phyloP scores from a whole-genome alignment of 2,888 invertebrate species.

The Rhabditoides inermis region DNA sequence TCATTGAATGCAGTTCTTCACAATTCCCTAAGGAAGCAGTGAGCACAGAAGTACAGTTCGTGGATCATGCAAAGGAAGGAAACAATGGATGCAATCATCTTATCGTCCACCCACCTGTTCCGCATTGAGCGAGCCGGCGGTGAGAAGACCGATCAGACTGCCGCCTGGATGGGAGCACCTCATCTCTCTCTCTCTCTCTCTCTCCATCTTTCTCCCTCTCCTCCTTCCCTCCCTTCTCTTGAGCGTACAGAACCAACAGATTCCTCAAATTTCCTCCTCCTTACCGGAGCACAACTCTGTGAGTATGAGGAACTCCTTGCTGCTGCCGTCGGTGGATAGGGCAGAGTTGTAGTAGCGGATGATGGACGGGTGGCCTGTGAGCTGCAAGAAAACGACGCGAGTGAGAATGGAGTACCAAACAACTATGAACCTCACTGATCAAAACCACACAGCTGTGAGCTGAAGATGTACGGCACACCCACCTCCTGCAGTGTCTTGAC shows the following conservation, averaged over 20 bases:
- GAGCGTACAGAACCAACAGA: too few species aligned
- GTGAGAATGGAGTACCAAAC: not conserved
- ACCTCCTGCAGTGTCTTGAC: slow-evolving; percentile 53
- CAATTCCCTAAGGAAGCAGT: too few species aligned
- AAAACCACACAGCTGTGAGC: slow-evolving; percentile 10
- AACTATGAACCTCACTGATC: not conserved
- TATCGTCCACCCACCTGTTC: not conserved
- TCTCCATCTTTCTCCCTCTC: too few species aligned
- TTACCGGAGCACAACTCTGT: slow-evolving; percentile 83
- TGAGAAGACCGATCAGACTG: slow-evolving; percentile 25
- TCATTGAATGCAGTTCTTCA: too few species aligned
- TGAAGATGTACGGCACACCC: slow-evolving; percentile 6
- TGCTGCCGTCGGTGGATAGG: slow-evolving; percentile 68
- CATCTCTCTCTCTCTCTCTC: not conserved
- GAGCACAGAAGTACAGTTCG: too few species aligned
- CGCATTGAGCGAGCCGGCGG: slow-evolving; percentile 7
- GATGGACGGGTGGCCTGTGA: slow-evolving; percentile 83
- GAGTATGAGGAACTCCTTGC: slow-evolving; percentile 76
- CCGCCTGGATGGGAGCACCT: slow-evolving; percentile 20
- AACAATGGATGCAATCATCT: not conserved
- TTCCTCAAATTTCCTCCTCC: too few species aligned
- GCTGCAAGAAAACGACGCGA: slow-evolving; percentile 32
- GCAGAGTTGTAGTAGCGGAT: slow-evolving; percentile 64
- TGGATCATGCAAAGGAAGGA: not conserved
- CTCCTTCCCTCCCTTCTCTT: too few species aligned